Percentiles rank a stretch among this genome's conserved stretches.
Evolutionary conservation across 2,113 vertebrate genomes (phyloP).

Genomic region (Mesembrinibis cayennensis): DNA sequence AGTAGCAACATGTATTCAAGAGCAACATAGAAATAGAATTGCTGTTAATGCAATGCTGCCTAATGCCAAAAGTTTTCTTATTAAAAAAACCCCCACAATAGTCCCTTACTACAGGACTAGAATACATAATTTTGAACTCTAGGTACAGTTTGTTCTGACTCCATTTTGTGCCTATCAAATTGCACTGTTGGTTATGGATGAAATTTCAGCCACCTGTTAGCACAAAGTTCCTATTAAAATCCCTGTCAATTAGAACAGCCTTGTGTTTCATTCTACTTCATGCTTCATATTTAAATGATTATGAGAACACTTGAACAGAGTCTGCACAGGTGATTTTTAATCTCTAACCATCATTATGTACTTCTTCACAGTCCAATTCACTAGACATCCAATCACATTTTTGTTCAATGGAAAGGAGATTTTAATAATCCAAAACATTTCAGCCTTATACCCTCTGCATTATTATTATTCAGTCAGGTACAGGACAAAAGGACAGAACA

Average conservation of each 20-base stretch:
- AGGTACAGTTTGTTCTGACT: background rate
- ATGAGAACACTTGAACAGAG: background rate
- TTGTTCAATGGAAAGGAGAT: background rate
- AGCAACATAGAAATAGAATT: background rate
- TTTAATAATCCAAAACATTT: conserved; percentile 24
- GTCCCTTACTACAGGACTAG: background rate
- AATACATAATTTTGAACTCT: background rate
- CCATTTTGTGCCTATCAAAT: background rate
- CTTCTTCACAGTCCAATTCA: background rate
- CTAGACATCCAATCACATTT: background rate
- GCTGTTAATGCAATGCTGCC: background rate
- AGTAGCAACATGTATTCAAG: background rate
- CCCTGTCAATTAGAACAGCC: background rate
- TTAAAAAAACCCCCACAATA: background rate
- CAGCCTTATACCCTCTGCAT: background rate
- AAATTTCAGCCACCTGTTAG: background rate
- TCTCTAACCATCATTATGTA: background rate
- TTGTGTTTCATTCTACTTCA: conserved; percentile 2
- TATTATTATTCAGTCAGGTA: background rate
- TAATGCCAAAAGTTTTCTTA: background rate
- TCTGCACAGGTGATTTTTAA: background rate
- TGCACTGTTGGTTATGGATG: background rate
- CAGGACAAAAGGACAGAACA: background rate
- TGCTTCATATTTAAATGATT: background rate
- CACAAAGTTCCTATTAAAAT: conserved; percentile 1